Base-by-base conservation (phyloP, 2,888 invertebrate species). In the Ephialtes manifestator region DNA sequence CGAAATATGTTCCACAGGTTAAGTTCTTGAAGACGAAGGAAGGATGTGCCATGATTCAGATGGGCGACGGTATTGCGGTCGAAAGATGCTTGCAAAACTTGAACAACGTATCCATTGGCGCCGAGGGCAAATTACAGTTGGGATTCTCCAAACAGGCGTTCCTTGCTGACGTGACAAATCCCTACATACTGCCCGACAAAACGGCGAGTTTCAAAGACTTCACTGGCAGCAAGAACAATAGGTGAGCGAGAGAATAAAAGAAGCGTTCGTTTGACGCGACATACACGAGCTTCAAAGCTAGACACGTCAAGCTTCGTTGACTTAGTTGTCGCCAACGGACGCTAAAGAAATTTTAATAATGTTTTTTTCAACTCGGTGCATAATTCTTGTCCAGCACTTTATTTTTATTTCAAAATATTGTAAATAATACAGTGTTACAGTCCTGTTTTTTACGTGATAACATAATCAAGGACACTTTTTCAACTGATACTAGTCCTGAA, bases 21-120 rank as follows among this genome's bases (percentile, higher is more conserved):
- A 99, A 99, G 95, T 99, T 99, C 95, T 95, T 99, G 94, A 99
- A 99, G 95, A 98, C 98, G 86, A 99, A 99, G 95, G 99, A 99
- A 92, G 99, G 99, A 87, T 99, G 99, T 80, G 99, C 99, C 65
- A 99, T 99, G 99, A 98, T 99, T 75, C 99, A 99, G 95, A 98
- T 99, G 98, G 99, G 99, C 10, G 99, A 99, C 94, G 97, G 97
- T 15, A 96, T 98, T 81, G 98, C 99, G 11, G 99, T 99, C 58
- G 99, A 99, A 94, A 95, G 99, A 90, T 98, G 98, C 94, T 97
- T 99, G 85, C 98, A 98, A 94, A 98, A 99, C 95, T 96, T 99
- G 88, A 98, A 99, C 95, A 98, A 98, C 94, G 97, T 98, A 89
- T 97, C 97, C 90, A 98, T 99, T 90, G 98, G 97, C 76, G 96